Evolutionary conservation across 2,113 vertebrate species (phyloP), one percentile per base, ranked within the genome.

Genomic region (Phyllostomus hastatus): DNA sequence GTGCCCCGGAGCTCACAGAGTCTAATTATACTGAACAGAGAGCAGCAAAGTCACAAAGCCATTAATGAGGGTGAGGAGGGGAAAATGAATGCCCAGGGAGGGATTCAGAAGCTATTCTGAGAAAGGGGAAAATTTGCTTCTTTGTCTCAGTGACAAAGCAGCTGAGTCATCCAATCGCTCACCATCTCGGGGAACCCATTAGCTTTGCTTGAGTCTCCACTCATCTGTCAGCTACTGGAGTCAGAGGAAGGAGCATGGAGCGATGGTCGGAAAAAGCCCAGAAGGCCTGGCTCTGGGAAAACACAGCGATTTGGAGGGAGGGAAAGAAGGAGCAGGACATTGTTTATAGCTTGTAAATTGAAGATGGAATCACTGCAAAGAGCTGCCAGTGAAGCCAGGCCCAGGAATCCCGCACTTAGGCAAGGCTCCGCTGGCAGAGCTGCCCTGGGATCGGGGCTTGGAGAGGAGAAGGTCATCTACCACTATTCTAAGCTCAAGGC

Each of bases 341-440:
- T 57, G 91, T 83, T 78, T 76, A 43, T 14, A 91, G 69, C 52
- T 90, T 76, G 28, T 90, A 91, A 91, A 91, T 33, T 83, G 78
- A 89, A 89, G 69, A 93, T 54, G 83, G 89, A 93, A 93, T 95
- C 95, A 80, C 57, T 61, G 38, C 16, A 89, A 92, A 94, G 78
- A 88, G 70, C 61, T 97, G 85, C 78, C 86, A 89, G 6, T 15
- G 79, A 90, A 75, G 75, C 10, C 33, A 54, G 26, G 46, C 33
- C 96, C 73, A 46, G 95, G 80, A 93, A 95, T 4, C 9, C 73
- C 92, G 72, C 84, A 75, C 26, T 86, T 38, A 57, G 75, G 35
- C 35, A 80, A 50, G 50, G 48, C 61, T 41, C 41, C 50, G 86
- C 72, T 82, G 41, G 70, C 87, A 48, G 57, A 81, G 35, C 73